Evolutionary conservation across 1,140 invertebrate genomes (phyloP), one percentile per base, ranked within the genome.

Genomic region (Zophobas morio): DNA sequence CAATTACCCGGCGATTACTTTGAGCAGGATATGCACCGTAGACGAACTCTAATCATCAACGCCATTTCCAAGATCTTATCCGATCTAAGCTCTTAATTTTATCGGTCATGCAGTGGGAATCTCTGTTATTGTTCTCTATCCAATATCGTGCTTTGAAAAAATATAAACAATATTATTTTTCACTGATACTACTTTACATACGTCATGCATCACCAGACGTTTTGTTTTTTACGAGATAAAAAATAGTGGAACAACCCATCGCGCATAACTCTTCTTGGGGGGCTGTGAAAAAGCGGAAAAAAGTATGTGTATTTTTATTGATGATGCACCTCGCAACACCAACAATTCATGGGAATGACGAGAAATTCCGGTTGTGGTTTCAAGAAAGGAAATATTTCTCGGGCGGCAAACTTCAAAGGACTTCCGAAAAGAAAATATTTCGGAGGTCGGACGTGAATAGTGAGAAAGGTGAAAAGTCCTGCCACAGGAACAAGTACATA

Each of bases 121-220:
- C n/a, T 53, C 56, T 57, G 56, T 57, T 57, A 57, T 35, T 57
- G 6, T 46, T 46, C 42, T 3, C 3, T 46, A 46, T 20, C 4
- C 51, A 53, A 8, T 53, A n/a, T 51, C 42, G 8, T 35, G 54
- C 54, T 34, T 34, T 5, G 35, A 56, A 56, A 56, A 56, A 56
- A 56, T 56, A 35, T 56, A 53, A 53, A 53, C 49, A 53, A 46
- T 46, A 46, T 46, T 35, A 56, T 35, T 56, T 56, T 56, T 35
- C 32, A 6, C 3, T 3, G 54, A 56, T 56, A 35, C 49, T 2
- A 53, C 20, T 46, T 8, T 46, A 20, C 20, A 20, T 20, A 20
- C 20, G 20, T 20, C 20, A 20, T 20, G 20, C 20, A 20, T 20
- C 20, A 20, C 20, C 20, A 20, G 20, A 20, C 20, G 20, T 20